Conservation (phyloP, 2,888 invertebrate genomes). For the Euproctis similis region DNA sequence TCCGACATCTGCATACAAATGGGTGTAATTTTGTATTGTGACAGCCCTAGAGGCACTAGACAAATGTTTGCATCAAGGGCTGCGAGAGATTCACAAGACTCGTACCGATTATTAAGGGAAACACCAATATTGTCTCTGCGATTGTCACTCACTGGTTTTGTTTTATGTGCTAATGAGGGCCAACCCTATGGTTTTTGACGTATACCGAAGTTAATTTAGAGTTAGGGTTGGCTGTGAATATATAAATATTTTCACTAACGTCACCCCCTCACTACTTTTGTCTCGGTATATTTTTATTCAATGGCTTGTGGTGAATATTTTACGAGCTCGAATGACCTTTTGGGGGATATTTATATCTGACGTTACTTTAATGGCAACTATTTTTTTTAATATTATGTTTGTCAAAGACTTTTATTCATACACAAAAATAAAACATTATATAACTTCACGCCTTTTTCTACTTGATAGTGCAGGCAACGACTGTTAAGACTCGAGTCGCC, state of each 20-base stretch:
- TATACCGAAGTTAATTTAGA: constrained; percentile 38
- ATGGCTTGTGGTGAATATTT: constrained; percentile 24
- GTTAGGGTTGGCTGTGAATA: constrained; percentile 32
- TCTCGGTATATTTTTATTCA: constrained; percentile 18
- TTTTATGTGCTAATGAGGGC: constrained; percentile 40
- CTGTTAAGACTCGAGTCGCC: too few species aligned
- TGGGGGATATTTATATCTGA: too few species aligned
- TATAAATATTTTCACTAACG: constrained; percentile 35
- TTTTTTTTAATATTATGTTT: too few species aligned
- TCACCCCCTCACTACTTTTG: constrained; percentile 20
- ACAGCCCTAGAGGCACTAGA: constrained; percentile 49
- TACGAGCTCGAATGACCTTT: background rate
- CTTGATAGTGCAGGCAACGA: too few species aligned
- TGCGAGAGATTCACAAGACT: constrained; percentile 11
- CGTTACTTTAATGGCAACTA: too few species aligned
- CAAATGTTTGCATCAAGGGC: constrained; percentile 56
- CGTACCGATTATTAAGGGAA: constrained; percentile 20
- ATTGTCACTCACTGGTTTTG: constrained; percentile 28
- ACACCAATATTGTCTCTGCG: constrained; percentile 20
- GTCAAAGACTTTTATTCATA: too few species aligned
- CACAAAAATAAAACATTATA: too few species aligned
- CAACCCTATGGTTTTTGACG: constrained; percentile 38
- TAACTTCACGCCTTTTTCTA: too few species aligned
- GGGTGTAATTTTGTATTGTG: constrained; percentile 65
- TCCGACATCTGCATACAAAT: constrained; percentile 64